phyloP scores from a whole-genome alignment of 2,113 vertebrate genomes.

The Catharus bicknelli region DNA sequence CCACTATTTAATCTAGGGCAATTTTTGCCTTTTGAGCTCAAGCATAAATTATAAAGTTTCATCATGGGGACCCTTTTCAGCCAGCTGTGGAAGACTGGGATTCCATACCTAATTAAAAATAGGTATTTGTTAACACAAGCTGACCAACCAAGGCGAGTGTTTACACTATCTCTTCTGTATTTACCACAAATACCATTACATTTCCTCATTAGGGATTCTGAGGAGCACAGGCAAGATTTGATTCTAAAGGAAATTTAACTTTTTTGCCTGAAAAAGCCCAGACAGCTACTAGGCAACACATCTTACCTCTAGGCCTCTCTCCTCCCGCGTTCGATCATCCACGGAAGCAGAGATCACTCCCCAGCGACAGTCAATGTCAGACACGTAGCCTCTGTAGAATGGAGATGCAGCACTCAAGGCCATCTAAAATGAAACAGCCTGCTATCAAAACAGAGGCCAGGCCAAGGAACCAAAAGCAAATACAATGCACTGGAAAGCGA shows the following conservation, averaged over 20 bases:
- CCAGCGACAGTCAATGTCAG: slow-evolving; percentile 97
- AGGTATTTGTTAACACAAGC: not conserved
- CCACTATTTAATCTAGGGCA: not conserved
- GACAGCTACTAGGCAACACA: not conserved
- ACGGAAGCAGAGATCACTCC: slow-evolving; percentile 97
- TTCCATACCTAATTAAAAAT: not conserved
- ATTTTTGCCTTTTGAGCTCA: not conserved
- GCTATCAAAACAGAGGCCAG: not conserved
- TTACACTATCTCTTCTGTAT: not conserved
- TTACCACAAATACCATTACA: not conserved
- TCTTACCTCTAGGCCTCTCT: slow-evolving; percentile 90
- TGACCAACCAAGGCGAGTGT: not conserved
- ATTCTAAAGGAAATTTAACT: not conserved
- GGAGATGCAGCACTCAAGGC: slow-evolving; percentile 94
- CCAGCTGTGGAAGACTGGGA: not conserved
- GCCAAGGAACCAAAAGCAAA: not conserved
- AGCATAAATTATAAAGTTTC: not conserved
- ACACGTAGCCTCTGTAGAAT: slow-evolving; percentile 94
- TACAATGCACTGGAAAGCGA: not conserved
- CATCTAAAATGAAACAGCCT: slow-evolving; percentile 81
- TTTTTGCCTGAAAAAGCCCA: not conserved
- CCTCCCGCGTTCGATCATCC: slow-evolving; percentile 92
- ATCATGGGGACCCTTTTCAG: not conserved
- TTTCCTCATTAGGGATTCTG: not conserved
- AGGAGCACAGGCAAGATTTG: not conserved